Percentiles rank a stretch among this genome's conserved stretches.
These are phyloP conservation scores for Oreochromis niloticus DNA, from an alignment of 2,113 vertebrate species.

Conservation along the genomic window DNA sequence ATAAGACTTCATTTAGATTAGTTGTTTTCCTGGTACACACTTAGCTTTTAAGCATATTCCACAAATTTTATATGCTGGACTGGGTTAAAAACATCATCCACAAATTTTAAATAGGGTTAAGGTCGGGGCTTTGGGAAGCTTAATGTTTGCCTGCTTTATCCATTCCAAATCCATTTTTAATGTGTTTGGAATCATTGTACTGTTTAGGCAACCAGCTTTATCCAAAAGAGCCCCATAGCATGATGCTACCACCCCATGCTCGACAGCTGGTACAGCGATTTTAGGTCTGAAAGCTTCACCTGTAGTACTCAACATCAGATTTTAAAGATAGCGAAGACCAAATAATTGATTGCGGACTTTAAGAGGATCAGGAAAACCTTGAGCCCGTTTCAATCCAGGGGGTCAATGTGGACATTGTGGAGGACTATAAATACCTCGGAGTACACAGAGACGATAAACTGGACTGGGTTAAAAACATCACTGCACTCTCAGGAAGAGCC, in stretches of 20 bases:
- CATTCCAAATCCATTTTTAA: neutral
- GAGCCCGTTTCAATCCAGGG: neutral
- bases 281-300: neutral
- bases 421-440: neutral
- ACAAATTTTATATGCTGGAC: neutral
- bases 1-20: neutral
- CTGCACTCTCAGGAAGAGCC: neutral
- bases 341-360: neutral
- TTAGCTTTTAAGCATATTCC: neutral
- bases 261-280: neutral
- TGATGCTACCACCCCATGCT: neutral
- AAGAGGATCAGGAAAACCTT: neutral
- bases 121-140: neutral
- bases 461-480: neutral
- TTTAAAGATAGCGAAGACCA: neutral
- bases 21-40: neutral
- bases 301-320: neutral
- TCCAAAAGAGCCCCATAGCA: neutral
- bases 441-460: neutral
- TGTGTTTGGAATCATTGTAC: neutral
- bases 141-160: neutral
- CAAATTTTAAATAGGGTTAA: neutral
- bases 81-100: neutral
- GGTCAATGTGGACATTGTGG: neutral
- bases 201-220: neutral